These are phyloP conservation scores for Rhinichthys osculus DNA, from an alignment of 2,797 vertebrate genomes.

Conservation along the genomic window DNA sequence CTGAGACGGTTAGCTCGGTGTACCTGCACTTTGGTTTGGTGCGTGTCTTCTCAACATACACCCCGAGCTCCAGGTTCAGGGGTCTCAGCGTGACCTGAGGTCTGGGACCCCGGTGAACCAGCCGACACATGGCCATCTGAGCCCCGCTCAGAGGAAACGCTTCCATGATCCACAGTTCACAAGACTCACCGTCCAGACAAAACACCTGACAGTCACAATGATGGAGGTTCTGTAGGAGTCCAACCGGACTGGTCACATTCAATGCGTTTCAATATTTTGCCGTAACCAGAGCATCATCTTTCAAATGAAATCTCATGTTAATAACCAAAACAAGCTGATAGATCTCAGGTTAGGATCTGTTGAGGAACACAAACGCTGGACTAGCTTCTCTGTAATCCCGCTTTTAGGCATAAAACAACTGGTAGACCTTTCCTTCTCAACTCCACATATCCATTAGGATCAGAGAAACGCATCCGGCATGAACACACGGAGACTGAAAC, in stretches of 20 bases:
- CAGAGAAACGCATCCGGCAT: conserved; percentile 13
- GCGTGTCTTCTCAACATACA: conserved; percentile 77
- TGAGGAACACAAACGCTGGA: not conserved
- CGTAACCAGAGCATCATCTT: not conserved
- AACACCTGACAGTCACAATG: not conserved
- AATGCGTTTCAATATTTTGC: not conserved
- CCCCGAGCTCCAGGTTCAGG: conserved; percentile 79
- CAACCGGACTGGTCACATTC: not conserved
- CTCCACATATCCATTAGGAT: not conserved
- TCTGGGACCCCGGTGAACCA: conserved; percentile 79
- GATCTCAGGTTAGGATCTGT: not conserved
- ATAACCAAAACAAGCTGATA: not conserved
- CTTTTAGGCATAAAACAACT: not conserved
- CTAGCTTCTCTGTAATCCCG: not conserved
- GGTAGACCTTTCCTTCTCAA: not conserved
- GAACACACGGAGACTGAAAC: conserved; percentile 1
- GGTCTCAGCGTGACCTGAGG: conserved; percentile 78
- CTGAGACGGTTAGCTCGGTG: not conserved
- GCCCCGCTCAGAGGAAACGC: conserved; percentile 75
- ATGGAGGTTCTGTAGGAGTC: not conserved
- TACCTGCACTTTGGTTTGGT: conserved; percentile 82
- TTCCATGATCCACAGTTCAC: conserved; percentile 61
- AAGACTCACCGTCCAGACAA: not conserved
- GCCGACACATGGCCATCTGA: conserved; percentile 80
- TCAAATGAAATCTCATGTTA: not conserved